Base-by-base conservation (phyloP, 2,888 invertebrate species). In the Allophyes oxyacanthae region DNA sequence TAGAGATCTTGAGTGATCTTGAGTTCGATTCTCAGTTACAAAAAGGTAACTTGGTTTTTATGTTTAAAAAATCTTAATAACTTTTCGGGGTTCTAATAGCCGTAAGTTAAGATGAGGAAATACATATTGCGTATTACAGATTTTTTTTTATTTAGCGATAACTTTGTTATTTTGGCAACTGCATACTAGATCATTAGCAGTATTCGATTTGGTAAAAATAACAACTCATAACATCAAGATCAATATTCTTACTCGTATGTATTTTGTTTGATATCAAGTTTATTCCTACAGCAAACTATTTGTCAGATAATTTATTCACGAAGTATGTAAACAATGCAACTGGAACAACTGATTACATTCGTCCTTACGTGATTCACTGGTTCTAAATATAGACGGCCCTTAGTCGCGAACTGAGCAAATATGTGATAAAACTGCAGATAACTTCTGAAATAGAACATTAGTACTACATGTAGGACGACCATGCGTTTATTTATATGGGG, bases 381-480 rank as follows among this genome's bases (percentile, higher is more conserved):
- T 10, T 26, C 77, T 76, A 75, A 40, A 65, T 60, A 67, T 76
- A 75, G 59, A 45, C 52, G 49, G 61, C 77, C 75, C 75, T 75
- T 73, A 67, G 53, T 43, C 42, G 51, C 30, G 59, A 41, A 44
- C 34, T 42, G 20, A 40, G 51, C 48, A 53, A 66, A 58, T 58
- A 62, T 44, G 63, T 58, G 71, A 75, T 75, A 72, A 63, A 59
- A 56, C 45, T 14, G 34, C 51, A 56, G 53, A 62, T 67, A 67
- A 55, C 43, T 63, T 58, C 59, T 58, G 48, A 75, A 74, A 74
- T 75, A 75, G 69, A 69, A 64, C 57, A 61, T 58, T 58, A 30
- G 41, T 52, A 64, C 30, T 15, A 37, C 10, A 5, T 13, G 46
- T 56, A 48, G 43, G 56, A 40, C 15, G 43, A 15, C 49, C 49